Evolutionary conservation across 1,140 invertebrate genomes (phyloP).

Genomic region (Temnothorax curvispinosus): DNA sequence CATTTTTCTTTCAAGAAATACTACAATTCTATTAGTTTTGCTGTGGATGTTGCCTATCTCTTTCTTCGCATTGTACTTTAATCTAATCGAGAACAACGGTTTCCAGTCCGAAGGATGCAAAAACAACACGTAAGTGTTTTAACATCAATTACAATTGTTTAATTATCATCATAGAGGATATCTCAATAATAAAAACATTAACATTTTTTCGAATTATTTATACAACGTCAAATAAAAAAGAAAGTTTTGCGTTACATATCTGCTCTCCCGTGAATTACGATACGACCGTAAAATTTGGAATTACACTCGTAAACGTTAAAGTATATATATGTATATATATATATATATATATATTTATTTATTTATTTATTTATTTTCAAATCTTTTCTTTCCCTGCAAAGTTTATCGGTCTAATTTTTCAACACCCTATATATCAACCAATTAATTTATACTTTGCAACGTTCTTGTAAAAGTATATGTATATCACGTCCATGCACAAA

Average conservation of each 20-base stretch:
- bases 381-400: too few relatives aligned
- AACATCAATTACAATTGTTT: not conserved
- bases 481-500: too few relatives aligned
- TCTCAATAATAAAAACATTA: not conserved
- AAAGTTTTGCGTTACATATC: not conserved
- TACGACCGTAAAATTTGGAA: not conserved
- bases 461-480: too few relatives aligned
- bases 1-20: conserved; percentile 14
- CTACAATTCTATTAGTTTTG: conserved; percentile 12
- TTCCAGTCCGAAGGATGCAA: conserved; percentile 28
- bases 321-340: too few relatives aligned
- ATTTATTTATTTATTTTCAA: too few relatives aligned
- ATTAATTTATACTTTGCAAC: too few relatives aligned
- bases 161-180: not conserved
- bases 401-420: too few relatives aligned
- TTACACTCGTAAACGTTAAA: not conserved
- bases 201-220: not conserved
- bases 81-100: conserved; percentile 18
- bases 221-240: not conserved
- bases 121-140: not conserved
- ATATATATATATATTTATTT: too few relatives aligned
- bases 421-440: too few relatives aligned
- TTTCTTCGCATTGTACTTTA: conserved; percentile 37
- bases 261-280: not conserved
- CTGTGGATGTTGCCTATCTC: conserved; percentile 30